Evolutionary conservation across 1,140 invertebrate species (phyloP), one percentile per base, ranked within the genome.

Genomic region (Parapsyche elsis): DNA sequence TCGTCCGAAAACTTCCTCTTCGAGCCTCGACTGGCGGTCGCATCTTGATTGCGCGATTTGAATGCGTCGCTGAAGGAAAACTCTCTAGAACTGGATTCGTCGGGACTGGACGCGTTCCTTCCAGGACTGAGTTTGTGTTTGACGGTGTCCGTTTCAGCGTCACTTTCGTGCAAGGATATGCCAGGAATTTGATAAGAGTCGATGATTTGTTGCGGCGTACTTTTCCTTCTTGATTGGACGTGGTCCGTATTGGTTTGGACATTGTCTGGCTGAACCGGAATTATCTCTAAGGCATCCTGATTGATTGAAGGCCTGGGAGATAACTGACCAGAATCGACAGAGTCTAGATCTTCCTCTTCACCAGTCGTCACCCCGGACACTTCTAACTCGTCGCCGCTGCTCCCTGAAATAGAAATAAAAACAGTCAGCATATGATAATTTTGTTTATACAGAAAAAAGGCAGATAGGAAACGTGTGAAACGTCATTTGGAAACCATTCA

Each of bases 311-410:
- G 76, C 19, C 53, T 75, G 10, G 81, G 79, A 24, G 82, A 83
- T 9, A 80, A 12, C 19, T 81, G 80, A 23, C 49, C 77, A 5
- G 82, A 83, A 67, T 83, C 82, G 24, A 78, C 77, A 5, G 80
- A 83, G 16, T 83, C 82, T 0, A 78, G 77, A 45, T 83, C 82
- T 76, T 83, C 82, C 80, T 83, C 81, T 64, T 83, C 81, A 0
- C 82, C 82, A 4, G 80, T 81, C 7, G 80, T 83, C 12, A 81
- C 78, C 26, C 80, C 82, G 14, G 80, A 83, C 38, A 81, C 82
- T 80, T 80, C 78, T 59, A 81, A 46, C 74, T 83, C 82, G 75
- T 83, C 82, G 46, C 82, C 82, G 70, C 82, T 83, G 59, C 82
- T 81, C 73, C 82, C 82, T 83, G 73, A 26, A 81, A 83, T 67